Evolutionary conservation across 2,797 vertebrate species (phyloP).

Genomic region (Anguilla megastoma): DNA sequence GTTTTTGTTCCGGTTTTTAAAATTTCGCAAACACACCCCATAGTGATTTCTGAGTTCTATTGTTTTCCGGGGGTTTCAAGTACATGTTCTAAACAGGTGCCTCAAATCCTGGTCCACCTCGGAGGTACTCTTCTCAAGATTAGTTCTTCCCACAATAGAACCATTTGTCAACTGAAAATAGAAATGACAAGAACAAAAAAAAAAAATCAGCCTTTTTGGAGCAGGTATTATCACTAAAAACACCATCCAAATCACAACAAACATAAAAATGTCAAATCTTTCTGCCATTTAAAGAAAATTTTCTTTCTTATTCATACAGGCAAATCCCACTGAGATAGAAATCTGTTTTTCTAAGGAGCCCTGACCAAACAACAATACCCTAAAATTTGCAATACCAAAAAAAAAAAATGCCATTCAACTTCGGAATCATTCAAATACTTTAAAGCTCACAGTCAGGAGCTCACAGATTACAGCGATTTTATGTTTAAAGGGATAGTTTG

Average conservation of each 20-base stretch:
- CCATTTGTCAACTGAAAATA: constrained; percentile 84
- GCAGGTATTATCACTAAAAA: not conserved
- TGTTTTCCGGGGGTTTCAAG: not conserved
- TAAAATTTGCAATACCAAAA: not conserved
- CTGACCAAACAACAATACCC: not conserved
- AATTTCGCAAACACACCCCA: not conserved
- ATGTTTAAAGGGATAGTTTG: not conserved
- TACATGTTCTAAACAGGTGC: not conserved
- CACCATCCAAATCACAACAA: not conserved
- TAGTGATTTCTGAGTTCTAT: not conserved
- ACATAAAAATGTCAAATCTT: not conserved
- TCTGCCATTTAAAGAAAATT: not conserved
- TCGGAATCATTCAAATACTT: not conserved
- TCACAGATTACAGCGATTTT: not conserved
- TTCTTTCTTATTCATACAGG: not conserved
- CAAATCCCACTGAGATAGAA: not conserved
- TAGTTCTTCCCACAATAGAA: constrained; percentile 82
- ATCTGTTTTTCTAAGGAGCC: not conserved
- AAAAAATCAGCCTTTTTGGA: not conserved
- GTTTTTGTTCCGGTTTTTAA: not conserved
- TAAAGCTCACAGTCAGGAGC: not conserved
- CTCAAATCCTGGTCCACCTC: not conserved
- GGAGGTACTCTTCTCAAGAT: constrained; percentile 29
- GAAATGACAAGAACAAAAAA: constrained; percentile 27
- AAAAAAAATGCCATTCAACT: not conserved